Base-by-base conservation (phyloP, 2,888 invertebrate genomes). In the Terebella lapidaria region DNA sequence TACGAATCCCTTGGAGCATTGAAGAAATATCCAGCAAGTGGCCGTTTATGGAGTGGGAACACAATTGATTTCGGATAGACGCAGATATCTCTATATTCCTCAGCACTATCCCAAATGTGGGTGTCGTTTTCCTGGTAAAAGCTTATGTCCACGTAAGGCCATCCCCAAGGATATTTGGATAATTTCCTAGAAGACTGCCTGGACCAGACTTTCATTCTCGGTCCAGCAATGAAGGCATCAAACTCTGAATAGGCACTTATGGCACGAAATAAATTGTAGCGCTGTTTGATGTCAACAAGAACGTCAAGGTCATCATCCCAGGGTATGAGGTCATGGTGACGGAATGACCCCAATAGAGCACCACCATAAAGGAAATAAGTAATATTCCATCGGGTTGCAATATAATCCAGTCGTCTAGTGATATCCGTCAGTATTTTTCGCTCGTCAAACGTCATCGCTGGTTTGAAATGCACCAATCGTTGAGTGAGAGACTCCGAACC, bases 71-170 rank as follows among this genome's bases (percentile, higher is more conserved):
- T 64, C 18, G 58, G 62, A 54, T 61, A 68, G 15, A 60, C 52
- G n/a, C n/a, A n/a, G 24, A 54, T 59, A 15, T 61, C 24, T 18
- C 51, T 28, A 28, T 64, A 67, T 28, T 64, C 59, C 35, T 58
- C 55, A 4, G 64, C 54, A 57, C 56, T 60, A 57, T 68, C 68
- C 60, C 65, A 62, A 15, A 68, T 64, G 55, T 64, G 67, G 15
- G 67, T 68, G 25, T 22, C 54, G 35, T 67, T 68, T 54, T 68
- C 62, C 10, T 55, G 28, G 54, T 54, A 68, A 59, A 68, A 68
- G 46, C 64, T 64, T 27, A 68, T 64, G 57, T 68, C 68, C 18
- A 68, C 42, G 55, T 68, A 68, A 10, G 68, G 68, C 66, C 64
- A 68, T 18, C 51, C 47, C 67, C 67, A 68, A 5, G 62, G 61